Percentiles rank a stretch among this genome's conserved stretches.
Evolutionary conservation across 2,797 vertebrate genomes (phyloP).

Genomic region (Perdix hodgsoniae): DNA sequence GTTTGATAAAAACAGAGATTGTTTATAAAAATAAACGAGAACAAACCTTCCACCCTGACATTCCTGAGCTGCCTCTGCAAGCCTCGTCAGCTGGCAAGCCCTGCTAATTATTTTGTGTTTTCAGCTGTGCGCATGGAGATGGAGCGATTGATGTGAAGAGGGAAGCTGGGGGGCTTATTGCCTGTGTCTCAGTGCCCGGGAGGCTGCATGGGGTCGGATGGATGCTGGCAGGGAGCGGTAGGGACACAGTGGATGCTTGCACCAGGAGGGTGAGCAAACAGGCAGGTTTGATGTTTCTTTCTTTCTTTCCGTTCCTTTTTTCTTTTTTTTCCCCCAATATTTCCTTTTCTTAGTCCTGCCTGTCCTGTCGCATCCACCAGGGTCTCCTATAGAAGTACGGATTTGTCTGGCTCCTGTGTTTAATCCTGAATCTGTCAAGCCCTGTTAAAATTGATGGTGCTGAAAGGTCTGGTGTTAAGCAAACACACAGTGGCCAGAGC

Average conservation of each 20-base stretch:
- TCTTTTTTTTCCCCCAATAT: neutral
- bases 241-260: neutral
- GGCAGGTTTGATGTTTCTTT: neutral
- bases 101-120: neutral
- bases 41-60: neutral
- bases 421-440: slow-evolving; percentile 78
- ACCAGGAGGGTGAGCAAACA: fast-evolving
- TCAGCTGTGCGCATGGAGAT: fast-evolving
- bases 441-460: slow-evolving; percentile 73
- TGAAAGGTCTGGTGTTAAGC: slow-evolving; percentile 78
- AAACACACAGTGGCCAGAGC: slow-evolving; percentile 72
- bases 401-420: slow-evolving; percentile 77
- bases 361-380: slow-evolving; percentile 14
- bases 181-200: too few species aligned
- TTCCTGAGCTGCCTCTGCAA: neutral
- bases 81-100: neutral
- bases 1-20: neutral
- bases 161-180: too few species aligned
- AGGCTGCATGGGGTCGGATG: too few species aligned
- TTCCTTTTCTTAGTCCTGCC: neutral
- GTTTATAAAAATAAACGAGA: neutral
- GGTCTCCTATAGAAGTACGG: slow-evolving; percentile 58
- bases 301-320: neutral
- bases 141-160: fast-evolving
- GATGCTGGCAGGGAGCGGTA: neutral